Percentiles rank a stretch among this genome's conserved stretches.
Evolutionary conservation across 2,797 vertebrate genomes (phyloP).

Genomic region (Phylloscopus collybita): DNA sequence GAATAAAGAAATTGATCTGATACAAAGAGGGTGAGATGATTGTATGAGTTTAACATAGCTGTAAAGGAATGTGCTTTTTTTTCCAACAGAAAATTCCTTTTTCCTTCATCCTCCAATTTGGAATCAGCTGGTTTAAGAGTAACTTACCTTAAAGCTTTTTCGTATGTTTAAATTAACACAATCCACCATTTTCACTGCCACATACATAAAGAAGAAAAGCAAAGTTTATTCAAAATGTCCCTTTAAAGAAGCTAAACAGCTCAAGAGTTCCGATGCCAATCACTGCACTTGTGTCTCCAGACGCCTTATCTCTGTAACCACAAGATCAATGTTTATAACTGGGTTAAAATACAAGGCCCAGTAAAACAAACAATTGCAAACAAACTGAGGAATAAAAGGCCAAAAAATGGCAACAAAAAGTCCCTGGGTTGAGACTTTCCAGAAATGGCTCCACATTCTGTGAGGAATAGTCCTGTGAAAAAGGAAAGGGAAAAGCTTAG

Average conservation of each 20-base stretch:
- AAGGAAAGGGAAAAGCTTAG: conserved; percentile 26
- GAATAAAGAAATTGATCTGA: not conserved
- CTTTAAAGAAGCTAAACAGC: not conserved
- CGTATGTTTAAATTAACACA: not conserved
- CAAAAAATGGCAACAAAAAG: conserved; percentile 90
- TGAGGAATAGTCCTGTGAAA: conserved; percentile 84
- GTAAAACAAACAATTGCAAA: conserved; percentile 95
- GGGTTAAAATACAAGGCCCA: conserved; percentile 94
- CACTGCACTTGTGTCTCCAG: conserved; percentile 86
- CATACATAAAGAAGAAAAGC: not conserved
- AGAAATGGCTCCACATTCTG: conserved; percentile 89
- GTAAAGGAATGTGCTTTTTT: not conserved
- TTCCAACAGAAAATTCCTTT: not conserved
- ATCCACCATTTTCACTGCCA: conserved; percentile 14
- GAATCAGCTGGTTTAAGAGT: not conserved
- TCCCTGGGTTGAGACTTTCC: conserved; percentile 88
- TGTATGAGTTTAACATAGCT: not conserved
- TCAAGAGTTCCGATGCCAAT: not conserved
- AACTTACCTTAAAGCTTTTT: conserved; percentile 28
- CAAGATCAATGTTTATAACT: conserved; percentile 91
- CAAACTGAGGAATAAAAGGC: conserved; percentile 92
- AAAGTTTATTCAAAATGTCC: not conserved
- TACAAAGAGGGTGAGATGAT: not conserved
- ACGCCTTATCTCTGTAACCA: conserved; percentile 88
- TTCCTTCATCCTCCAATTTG: not conserved